Base-by-base conservation (phyloP, 2,113 vertebrate genomes). In the Oreochromis tanganicae region DNA sequence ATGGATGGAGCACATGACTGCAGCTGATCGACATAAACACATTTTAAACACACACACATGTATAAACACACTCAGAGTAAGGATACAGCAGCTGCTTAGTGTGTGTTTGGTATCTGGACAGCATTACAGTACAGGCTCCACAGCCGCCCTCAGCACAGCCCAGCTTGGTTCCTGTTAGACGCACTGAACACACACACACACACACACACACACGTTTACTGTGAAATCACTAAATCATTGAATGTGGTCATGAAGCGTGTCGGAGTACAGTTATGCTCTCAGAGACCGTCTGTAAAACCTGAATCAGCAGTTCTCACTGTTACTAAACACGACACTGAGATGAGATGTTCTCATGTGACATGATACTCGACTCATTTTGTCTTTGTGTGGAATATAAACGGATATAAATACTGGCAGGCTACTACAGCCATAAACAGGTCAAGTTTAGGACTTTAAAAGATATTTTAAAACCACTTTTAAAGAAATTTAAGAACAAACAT, bases 141-240 rank as follows among this genome's bases (percentile, higher is more conserved):
- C 98, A 99, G 82, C 98, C 98, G 1, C 98, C 98, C 95, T 99
- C 98, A 91, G 97, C 98, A 89, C 98, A 99, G 82, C 98, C 98
- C 61, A 99, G 97, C 83, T 99, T 99, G 54, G 98, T 98, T 75
- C 98, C 98, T 7, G 96, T 96, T 7, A 99, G 92, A 27, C 97
- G 97, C 97, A 99, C 98, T 99, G 93, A 6, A 34, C 6, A 88
- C 80, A 90, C 17, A 89, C 16, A 88, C 19, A 88, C 34, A 75
- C 54, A 66, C 75, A 16, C 17, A 66, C 34, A 61, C 16, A 83
- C 21, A 88, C 4, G 46, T 19, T 63, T 63, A 85, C 52, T 16
- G 41, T 34, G 9, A 34, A 36, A 38, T 24, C 54, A 19, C 21
- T 13, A 7, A 48, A 84, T 73, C 13, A 43, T 9, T 73, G 63